A percentile compares a stretch with the other conserved stretches of the same genome.
phyloP scores from a whole-genome alignment of 2,797 vertebrate genomes.

The Dipus sagitta region DNA sequence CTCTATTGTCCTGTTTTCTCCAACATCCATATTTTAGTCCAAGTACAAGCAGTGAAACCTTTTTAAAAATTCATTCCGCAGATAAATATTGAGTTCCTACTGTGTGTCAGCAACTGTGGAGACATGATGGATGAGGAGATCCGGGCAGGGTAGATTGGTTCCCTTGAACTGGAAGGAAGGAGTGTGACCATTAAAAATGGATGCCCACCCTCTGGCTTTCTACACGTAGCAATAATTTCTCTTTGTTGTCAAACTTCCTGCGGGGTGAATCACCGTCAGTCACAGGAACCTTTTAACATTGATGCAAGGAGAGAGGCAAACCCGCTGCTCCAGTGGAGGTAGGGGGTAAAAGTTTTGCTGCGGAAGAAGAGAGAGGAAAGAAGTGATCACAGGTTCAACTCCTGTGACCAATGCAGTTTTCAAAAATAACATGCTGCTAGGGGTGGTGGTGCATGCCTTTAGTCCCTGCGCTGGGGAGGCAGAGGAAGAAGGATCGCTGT shows the following conservation, averaged over 20 bases:
- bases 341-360: neutral
- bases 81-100: conserved; percentile 56
- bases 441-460: too few relatives aligned
- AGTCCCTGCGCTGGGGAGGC: too few relatives aligned
- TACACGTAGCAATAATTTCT: neutral
- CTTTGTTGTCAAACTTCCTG: conserved; percentile 14
- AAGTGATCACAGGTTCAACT: neutral
- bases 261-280: conserved; percentile 22
- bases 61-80: conserved; percentile 32
- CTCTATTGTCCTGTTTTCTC: neutral
- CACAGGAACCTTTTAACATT: conserved; percentile 9
- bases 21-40: conserved; percentile 3
- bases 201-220: conserved; percentile 6
- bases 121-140: conserved; percentile 3
- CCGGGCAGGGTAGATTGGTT: neutral
- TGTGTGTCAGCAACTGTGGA: neutral
- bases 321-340: neutral
- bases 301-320: neutral
- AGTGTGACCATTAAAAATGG: conserved; percentile 32
- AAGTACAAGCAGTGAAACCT: neutral
- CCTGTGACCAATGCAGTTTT: neutral
- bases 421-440: too few relatives aligned
- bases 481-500: too few relatives aligned
- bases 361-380: neutral
- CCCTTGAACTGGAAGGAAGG: neutral